Evolutionary conservation across 1,140 invertebrate genomes (phyloP), one percentile per base, ranked within the genome.

Genomic region (Aphidius ervi): DNA sequence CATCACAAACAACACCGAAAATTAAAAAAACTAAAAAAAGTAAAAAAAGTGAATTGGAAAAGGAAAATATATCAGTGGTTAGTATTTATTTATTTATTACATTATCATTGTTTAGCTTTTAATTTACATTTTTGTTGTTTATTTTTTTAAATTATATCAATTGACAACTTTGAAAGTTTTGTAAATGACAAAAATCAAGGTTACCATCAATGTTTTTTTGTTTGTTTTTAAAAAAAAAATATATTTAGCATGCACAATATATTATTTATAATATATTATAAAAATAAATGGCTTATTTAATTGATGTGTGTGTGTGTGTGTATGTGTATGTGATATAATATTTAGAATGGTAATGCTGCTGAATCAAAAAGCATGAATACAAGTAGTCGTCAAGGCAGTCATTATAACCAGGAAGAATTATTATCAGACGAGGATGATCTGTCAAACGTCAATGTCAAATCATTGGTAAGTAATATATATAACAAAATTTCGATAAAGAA

Each of bases 61-160:
- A 84, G 74, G 84, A 86, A 68, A 85, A 85, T 65, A 84, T 85
- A 66, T 85, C 84, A 63, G 83, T 85, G 77, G 84, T 85, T 72
- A 85, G 83, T 82, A 67, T 67, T 58, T 50, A 49, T 45, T n/a
- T 42, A 46, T 47, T 39, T 42, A 41, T 23, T 46, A 56, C 47
- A 31, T 56, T 54, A 45, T 62, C 20, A 58, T 42, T 43, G 4
- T 31, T 31, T 31, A 1, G 23, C 4, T 31, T 31, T 31, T 31
- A 31, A 16, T 16, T 16, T 16, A 16, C 16, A 16, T 16, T 16
- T 31, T 31, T 31, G 2, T 39, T 39, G 31, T 31, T 52, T 10
- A 23, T 49, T 52, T 39, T 39, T 39, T 6, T 52, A 9, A 52
- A 16, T 16, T 16, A 16, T 1, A 16, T 1, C 16, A 16, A 31